Conservation (phyloP, 2,113 vertebrate genomes). For the Sinocyclocheilus grahami region DNA sequence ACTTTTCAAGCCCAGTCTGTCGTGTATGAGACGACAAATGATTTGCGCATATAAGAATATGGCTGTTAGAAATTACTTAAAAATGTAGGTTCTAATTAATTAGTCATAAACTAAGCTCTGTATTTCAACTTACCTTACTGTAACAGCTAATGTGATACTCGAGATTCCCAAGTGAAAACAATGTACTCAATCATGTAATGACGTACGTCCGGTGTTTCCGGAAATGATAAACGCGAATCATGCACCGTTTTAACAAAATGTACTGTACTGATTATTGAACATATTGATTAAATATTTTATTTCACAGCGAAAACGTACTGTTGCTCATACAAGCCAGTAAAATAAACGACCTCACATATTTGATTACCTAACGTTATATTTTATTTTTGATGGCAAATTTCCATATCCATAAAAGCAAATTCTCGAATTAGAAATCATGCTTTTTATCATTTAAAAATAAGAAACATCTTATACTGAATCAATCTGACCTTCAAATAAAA, state of each 20-base stretch:
- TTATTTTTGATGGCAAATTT: not conserved
- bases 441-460: not conserved
- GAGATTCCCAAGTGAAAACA: conserved; percentile 10
- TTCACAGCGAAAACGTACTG: not conserved
- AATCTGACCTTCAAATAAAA: not conserved
- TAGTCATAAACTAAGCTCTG: not conserved
- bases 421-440: not conserved
- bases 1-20: not conserved
- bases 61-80: not conserved
- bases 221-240: not conserved
- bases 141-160: not conserved
- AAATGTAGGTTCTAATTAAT: not conserved
- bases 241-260: not conserved
- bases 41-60: not conserved
- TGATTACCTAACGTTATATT: too few relatives aligned
- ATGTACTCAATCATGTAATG: not conserved
- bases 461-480: not conserved
- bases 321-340: not conserved
- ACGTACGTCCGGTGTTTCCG: conserved; percentile 37
- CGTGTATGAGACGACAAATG: not conserved
- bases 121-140: conserved; percentile 4
- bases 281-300: not conserved
- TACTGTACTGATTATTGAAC: not conserved
- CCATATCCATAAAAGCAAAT: not conserved
- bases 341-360: not conserved